A percentile compares a stretch with the other conserved stretches of the same genome.
Conservation (phyloP, 1,140 invertebrate genomes). For the Streblospio benedicti region DNA sequence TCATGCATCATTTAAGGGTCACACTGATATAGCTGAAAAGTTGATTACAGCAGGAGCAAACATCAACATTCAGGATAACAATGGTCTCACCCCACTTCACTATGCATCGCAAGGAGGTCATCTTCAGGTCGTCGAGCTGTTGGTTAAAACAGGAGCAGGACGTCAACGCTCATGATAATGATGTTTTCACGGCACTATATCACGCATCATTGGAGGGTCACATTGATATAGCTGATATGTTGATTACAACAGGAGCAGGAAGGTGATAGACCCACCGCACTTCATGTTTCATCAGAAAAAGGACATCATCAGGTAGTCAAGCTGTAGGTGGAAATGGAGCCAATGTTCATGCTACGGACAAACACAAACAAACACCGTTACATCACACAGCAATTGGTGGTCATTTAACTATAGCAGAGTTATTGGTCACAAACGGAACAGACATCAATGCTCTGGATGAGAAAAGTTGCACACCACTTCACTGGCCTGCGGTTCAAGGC, state of each 20-base stretch:
- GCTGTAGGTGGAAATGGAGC: not conserved
- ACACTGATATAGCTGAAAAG: conserved; percentile 12
- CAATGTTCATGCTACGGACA: too few species aligned
- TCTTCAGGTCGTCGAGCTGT: conserved; percentile 14
- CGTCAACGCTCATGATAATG: conserved; percentile 12
- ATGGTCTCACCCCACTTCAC: conserved; percentile 12
- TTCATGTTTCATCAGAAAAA: conserved; percentile 9
- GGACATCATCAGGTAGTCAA: not conserved
- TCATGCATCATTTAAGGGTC: conserved; percentile 16
- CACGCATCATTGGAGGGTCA: not conserved
- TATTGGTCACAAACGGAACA: too few species aligned
- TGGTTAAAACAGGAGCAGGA: not conserved
- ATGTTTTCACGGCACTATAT: not conserved
- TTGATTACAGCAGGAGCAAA: conserved; percentile 13
- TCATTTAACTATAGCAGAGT: too few species aligned
- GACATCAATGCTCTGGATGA: too few species aligned
- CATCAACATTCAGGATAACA: conserved; percentile 7
- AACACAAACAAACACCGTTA: too few species aligned
- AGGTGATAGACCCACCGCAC: not conserved
- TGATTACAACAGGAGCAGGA: not conserved
- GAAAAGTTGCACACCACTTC: too few species aligned
- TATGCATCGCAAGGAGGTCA: conserved; percentile 15
- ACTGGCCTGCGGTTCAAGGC: too few species aligned
- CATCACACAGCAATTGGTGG: too few species aligned
- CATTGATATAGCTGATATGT: not conserved